phyloP scores from a whole-genome alignment of 2,797 vertebrate genomes.

The Strix occidentalis region DNA sequence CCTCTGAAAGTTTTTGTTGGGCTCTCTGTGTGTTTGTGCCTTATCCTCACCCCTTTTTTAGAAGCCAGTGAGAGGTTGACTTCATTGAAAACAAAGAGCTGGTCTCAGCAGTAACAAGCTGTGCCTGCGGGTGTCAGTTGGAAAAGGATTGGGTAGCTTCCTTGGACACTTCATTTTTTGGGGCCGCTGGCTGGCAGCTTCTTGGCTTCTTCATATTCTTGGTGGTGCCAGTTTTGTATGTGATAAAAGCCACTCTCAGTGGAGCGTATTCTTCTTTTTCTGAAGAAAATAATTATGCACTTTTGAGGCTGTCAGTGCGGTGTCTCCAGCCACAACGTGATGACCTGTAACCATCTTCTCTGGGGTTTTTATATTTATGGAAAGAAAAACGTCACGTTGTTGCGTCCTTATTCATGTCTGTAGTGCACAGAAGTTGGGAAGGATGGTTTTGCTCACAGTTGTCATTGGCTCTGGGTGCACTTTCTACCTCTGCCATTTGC shows the following conservation, averaged over 20 bases:
- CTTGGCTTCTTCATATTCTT: background rate
- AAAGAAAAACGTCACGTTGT: background rate
- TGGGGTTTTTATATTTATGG: background rate
- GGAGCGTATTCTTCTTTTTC: background rate
- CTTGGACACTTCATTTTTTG: background rate
- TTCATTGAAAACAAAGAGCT: background rate
- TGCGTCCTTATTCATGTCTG: background rate
- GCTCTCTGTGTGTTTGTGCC: background rate
- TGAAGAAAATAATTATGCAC: background rate
- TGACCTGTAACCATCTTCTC: background rate
- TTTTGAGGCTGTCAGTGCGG: background rate
- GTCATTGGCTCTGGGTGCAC: background rate
- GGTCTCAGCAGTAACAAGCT: background rate
- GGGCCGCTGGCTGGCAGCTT: constrained; percentile 27
- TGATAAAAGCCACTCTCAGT: background rate
- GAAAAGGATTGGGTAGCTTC: background rate
- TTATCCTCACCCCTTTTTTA: background rate
- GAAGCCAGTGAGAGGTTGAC: background rate
- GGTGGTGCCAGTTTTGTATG: background rate
- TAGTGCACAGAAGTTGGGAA: rapidly evolving
- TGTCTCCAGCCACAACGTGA: rapidly evolving
- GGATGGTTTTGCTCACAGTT: rapidly evolving
- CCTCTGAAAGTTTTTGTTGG: background rate
- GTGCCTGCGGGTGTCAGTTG: background rate
- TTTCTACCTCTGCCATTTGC: background rate